These are phyloP conservation scores for Cybosia mesomella DNA, from an alignment of 2,888 invertebrate species.

Conservation along the genomic window DNA sequence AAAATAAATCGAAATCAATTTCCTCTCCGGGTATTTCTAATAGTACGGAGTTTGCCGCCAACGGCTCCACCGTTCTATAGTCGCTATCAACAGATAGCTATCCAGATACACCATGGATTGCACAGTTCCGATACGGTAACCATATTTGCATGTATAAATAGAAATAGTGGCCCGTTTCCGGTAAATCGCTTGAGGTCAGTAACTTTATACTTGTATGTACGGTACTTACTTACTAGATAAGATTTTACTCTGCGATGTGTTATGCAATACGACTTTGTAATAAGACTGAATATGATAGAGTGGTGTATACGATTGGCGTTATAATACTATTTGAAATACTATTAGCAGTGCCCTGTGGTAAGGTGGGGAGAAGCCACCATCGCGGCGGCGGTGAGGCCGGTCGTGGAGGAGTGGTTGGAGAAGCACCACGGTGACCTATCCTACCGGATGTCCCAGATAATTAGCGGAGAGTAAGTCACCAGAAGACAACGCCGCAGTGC, in stretches of 20 bases:
- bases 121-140: conserved; percentile 42
- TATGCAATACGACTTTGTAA: conserved; percentile 4
- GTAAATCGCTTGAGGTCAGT: conserved; percentile 51
- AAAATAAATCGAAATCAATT: conserved; percentile 84
- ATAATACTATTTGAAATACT: no score
- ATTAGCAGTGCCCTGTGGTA: no score
- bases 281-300: neutral
- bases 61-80: conserved; percentile 45
- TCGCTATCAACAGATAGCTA: conserved; percentile 22
- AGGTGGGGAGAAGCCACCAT: no score
- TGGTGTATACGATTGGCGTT: no score
- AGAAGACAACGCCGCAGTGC: no score
- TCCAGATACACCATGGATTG: conserved; percentile 21
- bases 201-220: conserved; percentile 14
- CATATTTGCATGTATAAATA: conserved; percentile 51
- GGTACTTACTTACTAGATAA: neutral
- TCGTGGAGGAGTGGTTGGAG: no score
- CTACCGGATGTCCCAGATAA: no score
- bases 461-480: no score
- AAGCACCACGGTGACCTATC: no score
- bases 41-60: conserved; percentile 62
- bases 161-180: conserved; percentile 53
- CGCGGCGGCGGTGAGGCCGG: no score
- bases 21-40: conserved; percentile 74
- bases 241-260: neutral